Evolutionary conservation across 2,113 vertebrate genomes (phyloP), one percentile per base, ranked within the genome.

Genomic region (Nothocercus julius): DNA sequence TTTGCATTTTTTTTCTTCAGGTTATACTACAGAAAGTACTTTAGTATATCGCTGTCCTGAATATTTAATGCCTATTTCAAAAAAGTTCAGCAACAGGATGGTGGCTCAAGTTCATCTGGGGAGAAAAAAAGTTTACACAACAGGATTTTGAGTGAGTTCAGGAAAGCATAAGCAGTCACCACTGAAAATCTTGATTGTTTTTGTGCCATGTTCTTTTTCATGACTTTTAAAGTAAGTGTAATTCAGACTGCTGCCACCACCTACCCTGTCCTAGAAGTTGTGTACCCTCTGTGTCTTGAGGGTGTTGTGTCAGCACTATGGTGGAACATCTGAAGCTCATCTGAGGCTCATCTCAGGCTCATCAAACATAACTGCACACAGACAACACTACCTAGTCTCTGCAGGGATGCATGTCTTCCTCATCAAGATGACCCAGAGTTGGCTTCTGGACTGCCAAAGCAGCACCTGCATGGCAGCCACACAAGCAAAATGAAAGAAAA

Each of bases 351-450:
- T 87, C 84, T 87, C 78, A 53, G 92, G 93, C 79, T 66, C 75
- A 80, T 92, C 91, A 95, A 83, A 79, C 66, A 56, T 89, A 94
- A 95, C 67, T 91, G 91, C 47, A 49, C 49, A 76, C 77, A 92
- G 73, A 17, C 77, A 84, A 83, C 81, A 9, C 88, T 94, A 93
- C 88, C 91, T 91, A 62, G 73, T 67, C 78, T 90, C 91, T 72
- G 63, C 89, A 85, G 85, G 93, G 92, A 94, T 86, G 73, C 21
- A 47, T 72, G 79, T 92, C 78, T 34, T 93, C 66, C 59, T 92
- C 86, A 85, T 95, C 89, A 92, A 81, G 89, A 75, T 74, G 88
- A 96, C 91, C 92, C 73, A 54, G n/a, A 84, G 92, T 90, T 6
- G 4, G 81, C 90, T 94, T 90, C 36, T 42, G 82, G 86, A 72